Percentiles rank a stretch among this genome's conserved stretches.
Evolutionary conservation across 2,888 invertebrate genomes (phyloP).

Genomic region (Oscheius sp.): DNA sequence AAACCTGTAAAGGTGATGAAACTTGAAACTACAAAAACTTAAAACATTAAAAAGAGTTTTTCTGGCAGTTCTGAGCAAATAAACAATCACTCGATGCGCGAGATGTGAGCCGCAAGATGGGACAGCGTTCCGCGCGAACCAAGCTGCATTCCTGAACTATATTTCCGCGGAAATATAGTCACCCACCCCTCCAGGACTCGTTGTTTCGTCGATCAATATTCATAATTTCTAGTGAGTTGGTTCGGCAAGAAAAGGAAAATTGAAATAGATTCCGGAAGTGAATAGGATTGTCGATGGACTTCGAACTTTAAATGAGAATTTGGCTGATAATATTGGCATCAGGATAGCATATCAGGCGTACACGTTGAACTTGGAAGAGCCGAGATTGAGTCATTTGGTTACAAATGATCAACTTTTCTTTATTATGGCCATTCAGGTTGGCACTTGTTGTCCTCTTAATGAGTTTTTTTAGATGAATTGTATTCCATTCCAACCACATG

Average conservation of each 20-base stretch:
- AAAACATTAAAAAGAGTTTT: no score
- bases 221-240: not conserved
- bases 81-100: no score
- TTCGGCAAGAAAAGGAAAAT: no score
- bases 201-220: constrained; percentile 10
- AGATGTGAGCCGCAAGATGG: no score
- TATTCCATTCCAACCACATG: not conserved
- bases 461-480: not conserved
- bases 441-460: no score
- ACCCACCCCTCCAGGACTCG: no score
- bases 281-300: not conserved
- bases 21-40: no score
- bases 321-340: constrained; percentile 16
- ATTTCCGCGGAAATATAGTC: no score
- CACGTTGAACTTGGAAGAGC: not conserved
- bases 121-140: no score
- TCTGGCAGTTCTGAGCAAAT: no score
- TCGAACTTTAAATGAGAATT: constrained; percentile 1
- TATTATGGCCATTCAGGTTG: constrained; percentile 8
- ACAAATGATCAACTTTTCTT: constrained; percentile 11
- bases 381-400: not conserved
- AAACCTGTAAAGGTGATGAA: no score
- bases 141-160: no score
- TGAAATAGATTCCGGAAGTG: constrained; percentile 1
- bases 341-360: constrained; percentile 1